Percentiles rank a stretch among this genome's conserved stretches.
Evolutionary conservation across 2,113 vertebrate genomes (phyloP).

Genomic region (Rana temporaria): DNA sequence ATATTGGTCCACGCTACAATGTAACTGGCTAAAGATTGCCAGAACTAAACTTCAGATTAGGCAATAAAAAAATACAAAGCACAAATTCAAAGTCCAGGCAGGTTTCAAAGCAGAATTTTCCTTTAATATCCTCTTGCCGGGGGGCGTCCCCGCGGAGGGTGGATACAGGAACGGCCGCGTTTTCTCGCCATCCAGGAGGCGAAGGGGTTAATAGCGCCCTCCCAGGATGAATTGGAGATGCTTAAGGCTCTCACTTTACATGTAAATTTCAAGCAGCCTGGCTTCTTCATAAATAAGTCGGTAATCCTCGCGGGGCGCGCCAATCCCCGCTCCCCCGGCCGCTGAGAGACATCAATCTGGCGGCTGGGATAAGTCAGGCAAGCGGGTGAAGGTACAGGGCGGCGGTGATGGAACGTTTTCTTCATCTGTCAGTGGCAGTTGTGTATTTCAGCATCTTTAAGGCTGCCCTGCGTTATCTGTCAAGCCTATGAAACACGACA

Average conservation of each 20-base stretch:
- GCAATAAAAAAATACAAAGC: no score
- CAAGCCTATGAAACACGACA: slow-evolving; percentile 27
- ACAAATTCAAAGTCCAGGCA: no score
- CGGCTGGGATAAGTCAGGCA: slow-evolving; percentile 8
- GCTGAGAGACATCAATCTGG: slow-evolving; percentile 28
- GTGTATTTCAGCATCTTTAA: slow-evolving; percentile 45
- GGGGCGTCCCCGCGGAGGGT: no score
- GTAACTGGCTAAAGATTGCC: no score
- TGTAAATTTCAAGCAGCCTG: slow-evolving; percentile 26
- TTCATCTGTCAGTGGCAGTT: slow-evolving; percentile 37
- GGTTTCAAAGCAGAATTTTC: no score
- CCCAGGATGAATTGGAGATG: slow-evolving; percentile 30
- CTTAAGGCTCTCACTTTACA: slow-evolving; percentile 35
- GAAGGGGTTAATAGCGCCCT: slow-evolving; percentile 5
- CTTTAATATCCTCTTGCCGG: not conserved
- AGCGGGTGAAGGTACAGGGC: slow-evolving; percentile 20
- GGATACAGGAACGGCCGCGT: no score
- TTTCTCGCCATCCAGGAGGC: not conserved
- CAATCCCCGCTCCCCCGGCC: not conserved
- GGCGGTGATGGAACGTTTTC: slow-evolving; percentile 33
- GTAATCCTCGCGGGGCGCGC: slow-evolving; percentile 1
- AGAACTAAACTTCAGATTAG: no score
- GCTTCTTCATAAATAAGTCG: slow-evolving; percentile 33
- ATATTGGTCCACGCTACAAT: no score
- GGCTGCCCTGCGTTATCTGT: slow-evolving; percentile 24